phyloP scores from a whole-genome alignment of 1,140 invertebrate species.

The Lutraria rhynchaena region DNA sequence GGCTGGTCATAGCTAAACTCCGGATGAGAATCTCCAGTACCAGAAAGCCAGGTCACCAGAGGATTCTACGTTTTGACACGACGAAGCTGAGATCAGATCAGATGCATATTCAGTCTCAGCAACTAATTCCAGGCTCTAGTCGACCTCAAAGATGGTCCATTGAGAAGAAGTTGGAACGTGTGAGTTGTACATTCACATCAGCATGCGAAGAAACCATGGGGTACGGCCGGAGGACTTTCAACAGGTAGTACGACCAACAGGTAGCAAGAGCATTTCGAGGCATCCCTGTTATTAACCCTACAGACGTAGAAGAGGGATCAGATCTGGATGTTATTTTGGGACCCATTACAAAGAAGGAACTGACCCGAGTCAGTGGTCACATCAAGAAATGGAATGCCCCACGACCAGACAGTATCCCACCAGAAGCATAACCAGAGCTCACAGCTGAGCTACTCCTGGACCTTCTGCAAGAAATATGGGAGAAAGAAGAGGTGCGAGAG shows the following conservation, averaged over 20 bases:
- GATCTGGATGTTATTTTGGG: slow-evolving; percentile 3
- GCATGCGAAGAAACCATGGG: no score
- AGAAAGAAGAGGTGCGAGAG: slow-evolving; percentile 36
- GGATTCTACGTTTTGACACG: background rate
- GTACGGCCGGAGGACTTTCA: no score
- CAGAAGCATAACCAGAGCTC: slow-evolving; percentile 20
- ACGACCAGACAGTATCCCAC: slow-evolving; percentile 55
- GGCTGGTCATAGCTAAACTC: background rate
- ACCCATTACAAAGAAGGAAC: slow-evolving; percentile 5
- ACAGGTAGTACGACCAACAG: no score
- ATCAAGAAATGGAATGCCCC: slow-evolving; percentile 4
- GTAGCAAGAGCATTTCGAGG: no score
- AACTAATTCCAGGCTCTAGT: background rate
- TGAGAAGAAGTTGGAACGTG: background rate
- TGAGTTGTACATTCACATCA: no score
- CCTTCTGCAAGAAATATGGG: slow-evolving; percentile 44
- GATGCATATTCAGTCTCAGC: no score
- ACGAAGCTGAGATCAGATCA: background rate
- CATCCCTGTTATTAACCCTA: background rate
- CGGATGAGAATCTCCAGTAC: background rate
- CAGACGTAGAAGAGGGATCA: no score
- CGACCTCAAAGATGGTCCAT: background rate
- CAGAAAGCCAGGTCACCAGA: background rate
- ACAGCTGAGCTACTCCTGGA: slow-evolving; percentile 3
- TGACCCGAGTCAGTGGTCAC: slow-evolving; percentile 13